Evolutionary conservation across 1,140 invertebrate genomes (phyloP), one percentile per base, ranked within the genome.

Genomic region (Trissolcus basalis): DNA sequence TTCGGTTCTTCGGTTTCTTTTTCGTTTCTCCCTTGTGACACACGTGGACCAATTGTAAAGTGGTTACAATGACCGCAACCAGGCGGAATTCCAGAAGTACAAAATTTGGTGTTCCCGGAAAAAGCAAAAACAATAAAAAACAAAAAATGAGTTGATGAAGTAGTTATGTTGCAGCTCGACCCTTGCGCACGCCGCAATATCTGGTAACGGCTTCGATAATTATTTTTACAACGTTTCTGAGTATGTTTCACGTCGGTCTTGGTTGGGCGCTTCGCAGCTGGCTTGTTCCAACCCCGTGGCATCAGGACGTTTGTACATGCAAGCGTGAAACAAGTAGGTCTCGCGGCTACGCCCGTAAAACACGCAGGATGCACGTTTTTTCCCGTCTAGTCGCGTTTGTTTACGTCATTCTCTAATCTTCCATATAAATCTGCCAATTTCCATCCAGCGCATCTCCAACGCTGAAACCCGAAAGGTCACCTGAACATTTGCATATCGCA

Each of bases 171-270:
- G 9, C 19, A 12, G 47, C 19, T 12, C 69, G 43, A 61, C 55
- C 53, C 49, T 74, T 56, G 48, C 48, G 71, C 35, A 43, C 58
- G 55, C 47, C 45, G 60, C 59, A 61, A 64, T 74, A 64, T 71
- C 56, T 71, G 50, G 67, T 85, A 88, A 87, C 87, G 85, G 84
- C 83, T 87, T 87, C 83, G 85, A 88, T 88, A 88, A 88, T 89
- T 89, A 89, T 88, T 89, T 89, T 88, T 87, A 88, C 85, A 87
- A 84, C 87, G 86, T 89, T 89, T 88, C 86, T 84, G 81, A 88
- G 86, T 89, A 87, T 71, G 82, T 79, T 84, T 78, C 80, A 80
- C 80, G 81, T 70, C 75, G 82, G 86, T 87, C 80, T 82, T 85
- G 87, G 83, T 87, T 83, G 85, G 82, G 83, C 87, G 87, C 85